Evolutionary conservation across 2,888 invertebrate species (phyloP), one percentile per base, ranked within the genome.

Genomic region (Palloptera scutellata): DNA sequence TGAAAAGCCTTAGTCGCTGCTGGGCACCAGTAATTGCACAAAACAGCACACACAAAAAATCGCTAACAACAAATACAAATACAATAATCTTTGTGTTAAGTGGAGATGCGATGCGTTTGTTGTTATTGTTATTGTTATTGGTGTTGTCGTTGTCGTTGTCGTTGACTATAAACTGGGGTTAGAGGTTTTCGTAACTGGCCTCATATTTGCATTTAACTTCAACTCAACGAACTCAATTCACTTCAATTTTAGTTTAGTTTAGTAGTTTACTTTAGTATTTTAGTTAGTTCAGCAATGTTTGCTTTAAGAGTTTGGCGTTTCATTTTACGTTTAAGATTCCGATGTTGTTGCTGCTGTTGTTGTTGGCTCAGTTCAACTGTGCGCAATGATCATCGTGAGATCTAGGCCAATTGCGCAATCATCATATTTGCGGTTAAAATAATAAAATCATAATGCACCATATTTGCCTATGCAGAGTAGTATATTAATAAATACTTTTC

Each of bases 361-460:
- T 61, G 61, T 62, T 64, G 59, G 57, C 42, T 63, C 60, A 64
- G 60, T 62, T 42, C 64, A 43, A 43, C 40, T 64, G 62, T 60
- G 62, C 59, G 73, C 66, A 53, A 60, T 61, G 66, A 75, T 74
- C 69, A 73, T 71, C 75, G 77, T 76, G 74, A 75, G 75, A 76
- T 76, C 75, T 76, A 73, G 75, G 75, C 71, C 75, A 71, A 68
- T 64, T 67, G 67, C 64, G 66, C 69, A 71, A 68, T 61, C 57
- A 48, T 3, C 51, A 61, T 65, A 61, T 59, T 69, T 69, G 64
- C 57, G 66, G 71, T 66, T 66, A 61, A 42, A 66, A 55, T 58
- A 67, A 62, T 61, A 64, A 58, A 43, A 55, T 45, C 41, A 19
- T 8, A 59, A 59, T 13, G 6, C 6, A 30, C 30, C 6, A 30